Evolutionary conservation across 2,888 invertebrate genomes (phyloP), one percentile per base, ranked within the genome.

Genomic region (Dendrolimus houi): DNA sequence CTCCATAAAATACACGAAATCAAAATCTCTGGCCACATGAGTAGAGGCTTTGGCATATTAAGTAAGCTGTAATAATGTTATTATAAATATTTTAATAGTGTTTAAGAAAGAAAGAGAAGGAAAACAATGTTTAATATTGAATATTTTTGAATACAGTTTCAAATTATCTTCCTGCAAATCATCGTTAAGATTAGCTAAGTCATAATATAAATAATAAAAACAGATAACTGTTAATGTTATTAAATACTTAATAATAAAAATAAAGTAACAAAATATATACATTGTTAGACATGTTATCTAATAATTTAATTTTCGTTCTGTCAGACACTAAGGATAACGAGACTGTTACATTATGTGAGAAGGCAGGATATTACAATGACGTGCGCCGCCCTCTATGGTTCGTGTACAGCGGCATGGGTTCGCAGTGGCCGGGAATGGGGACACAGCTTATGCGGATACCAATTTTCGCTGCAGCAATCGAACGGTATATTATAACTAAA

Each of bases 341-440:
- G 17, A 69, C 70, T 0, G 55, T 64, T 1, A 58, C 61, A 0
- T 57, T 68, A 2, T 29, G 56, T 13, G 59, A 69, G 54, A 63
- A 61, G 12, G 59, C 59, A 1, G 68, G 66, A 10, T 69, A 71
- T 55, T 70, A 59, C 17, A 66, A 69, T 13, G 70, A 66, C 8
- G 71, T 58, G 0, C 62, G 65, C 17, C 67, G 85, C 2, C 92
- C 93, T 6, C 76, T 94, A 3, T 94, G 93, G 92, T 93, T 90
- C 71, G 85, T 94, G 56, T 93, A 92, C 79, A 92, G 93, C 57
- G 93, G 94, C 9, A 93, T 94, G 93, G 93, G 93, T 8, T 90
- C 92, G 0, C 93, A 94, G 72, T 94, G 93, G 93, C 74, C 84
- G 53, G 91, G 91, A 54, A 93, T 93, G 93, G 93, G 92, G 2